Evolutionary conservation across 2,113 vertebrate species (phyloP), one percentile per base, ranked within the genome.

Genomic region (Glaucidium brasilianum): DNA sequence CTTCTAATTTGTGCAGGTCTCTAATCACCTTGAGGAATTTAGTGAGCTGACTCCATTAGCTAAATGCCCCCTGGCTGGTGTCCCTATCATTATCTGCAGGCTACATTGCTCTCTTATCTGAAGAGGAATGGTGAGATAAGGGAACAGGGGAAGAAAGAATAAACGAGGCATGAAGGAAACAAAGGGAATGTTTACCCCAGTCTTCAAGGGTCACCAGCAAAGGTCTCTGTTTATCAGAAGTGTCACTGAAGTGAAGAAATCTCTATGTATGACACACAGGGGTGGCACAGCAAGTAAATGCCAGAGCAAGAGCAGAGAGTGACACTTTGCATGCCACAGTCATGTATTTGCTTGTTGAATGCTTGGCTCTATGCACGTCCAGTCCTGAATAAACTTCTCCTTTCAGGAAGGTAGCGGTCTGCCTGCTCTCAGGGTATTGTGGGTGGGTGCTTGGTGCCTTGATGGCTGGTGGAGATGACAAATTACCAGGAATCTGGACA

Each of bases 51-150:
- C 37, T 92, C 71, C 85, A 92, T 85, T 72, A 94, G 58, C 58
- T 47, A 83, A 92, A 95, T 66, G 81, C n/a, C 84, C 91, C 89
- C 77, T 23, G 74, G 91, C 89, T 95, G 53, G 22, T 82, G 89
- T 60, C 37, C n/a, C 74, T 74, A 88, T 95, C 69, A 37, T 91
- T 85, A 90, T 62, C 55, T 88, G 41, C 76, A 73, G 53, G 27
- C 87, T 90, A 53, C 81, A 91, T 39, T 97, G 84, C 87, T 93
- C 86, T 78, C 85, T 96, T 97, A 96, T 96, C 96, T 83, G 50
- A 76, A 93, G 67, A 32, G 92, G n/a, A 91, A 81, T 52, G 52
- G 52, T 22, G n/a, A 95, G 86, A 96, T 96, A 94, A 94, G 87
- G 69, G 55, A 68, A 62, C 9, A 39, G 26, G 45, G 73, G 62